Conservation (phyloP, 2,888 invertebrate genomes). For the Eupithecia subumbrata region DNA sequence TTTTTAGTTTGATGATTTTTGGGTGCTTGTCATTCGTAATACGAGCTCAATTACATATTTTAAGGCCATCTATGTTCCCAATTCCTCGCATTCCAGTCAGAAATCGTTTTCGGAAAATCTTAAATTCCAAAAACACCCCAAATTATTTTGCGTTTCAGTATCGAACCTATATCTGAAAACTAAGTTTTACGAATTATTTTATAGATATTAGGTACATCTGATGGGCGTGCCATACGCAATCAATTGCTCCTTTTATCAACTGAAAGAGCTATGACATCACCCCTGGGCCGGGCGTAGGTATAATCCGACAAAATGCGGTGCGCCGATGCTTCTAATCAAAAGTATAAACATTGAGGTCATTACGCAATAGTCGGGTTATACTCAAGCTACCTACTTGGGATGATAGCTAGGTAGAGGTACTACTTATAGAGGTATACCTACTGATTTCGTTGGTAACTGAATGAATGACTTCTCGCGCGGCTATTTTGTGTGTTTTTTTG, state of each 20-base stretch:
- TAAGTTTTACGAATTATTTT: background rate
- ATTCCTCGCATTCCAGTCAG: background rate
- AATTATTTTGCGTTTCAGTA: background rate
- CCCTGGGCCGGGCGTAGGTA: constrained; percentile 62
- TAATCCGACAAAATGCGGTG: constrained; percentile 59
- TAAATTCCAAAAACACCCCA: background rate
- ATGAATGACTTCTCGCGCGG: background rate
- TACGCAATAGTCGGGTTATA: constrained; percentile 35
- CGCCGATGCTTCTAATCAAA: background rate
- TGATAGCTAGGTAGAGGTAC: too few species aligned
- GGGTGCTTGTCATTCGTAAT: constrained; percentile 30
- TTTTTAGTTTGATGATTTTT: constrained; percentile 55
- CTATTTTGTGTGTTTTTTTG: background rate
- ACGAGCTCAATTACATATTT: constrained; percentile 14
- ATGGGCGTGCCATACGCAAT: constrained; percentile 71
- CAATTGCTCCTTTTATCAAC: constrained; percentile 72
- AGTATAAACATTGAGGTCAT: background rate
- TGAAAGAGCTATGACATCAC: constrained; percentile 72
- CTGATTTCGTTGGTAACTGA: background rate
- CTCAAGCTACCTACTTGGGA: background rate
- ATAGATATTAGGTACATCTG: constrained; percentile 45
- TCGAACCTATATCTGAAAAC: background rate
- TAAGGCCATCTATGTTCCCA: background rate
- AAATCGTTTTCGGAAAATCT: background rate
- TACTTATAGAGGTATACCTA: too few species aligned